Evolutionary conservation across 1,140 invertebrate genomes (phyloP), one percentile per base, ranked within the genome.

Genomic region (Drosophila funebris): DNA sequence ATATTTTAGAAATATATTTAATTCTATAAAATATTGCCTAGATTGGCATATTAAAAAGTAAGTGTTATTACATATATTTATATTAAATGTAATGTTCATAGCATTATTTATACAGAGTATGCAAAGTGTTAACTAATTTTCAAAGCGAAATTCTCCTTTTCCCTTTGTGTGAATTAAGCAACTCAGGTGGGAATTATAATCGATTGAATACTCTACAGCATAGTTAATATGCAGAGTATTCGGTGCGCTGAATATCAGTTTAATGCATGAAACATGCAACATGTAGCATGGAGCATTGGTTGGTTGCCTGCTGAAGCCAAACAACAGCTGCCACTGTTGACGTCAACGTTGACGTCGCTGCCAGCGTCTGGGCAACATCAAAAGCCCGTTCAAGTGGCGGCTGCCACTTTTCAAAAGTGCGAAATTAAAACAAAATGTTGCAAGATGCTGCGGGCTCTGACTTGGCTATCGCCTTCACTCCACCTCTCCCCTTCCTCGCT

Each of bases 341-440:
- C 33, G 54, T n/a, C 33, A 9, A 13, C 7, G n/a, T 4, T 31
- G 13, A 56, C 50, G 14, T 57, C 48, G 67, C 67, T 56, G 67
- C 67, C 61, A 72, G 39, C 39, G 50, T 36, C 63, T 78, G 75
- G 75, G 64, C 79, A 79, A 88, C 83, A 70, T 87, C 78, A 88
- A 87, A 87, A 87, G 75, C 74, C 73, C 63, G 62, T 74, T 77
- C 82, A 54, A 82, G 75, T 88, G 78, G 75, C 74, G 74, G 74
- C 82, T 88, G 82, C 82, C 82, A 87, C 82, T 82, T 78, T 87
- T 75, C 53, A 76, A 88, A 67, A 87, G 82, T 87, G 82, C 83
- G 83, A 87, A 88, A 87, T 87, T 87, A 88, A 85, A 88, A 87
- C 83, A 87, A 88, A 87, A 87, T 87, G 78, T 82, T 87, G 83